phyloP scores from a whole-genome alignment of 2,888 invertebrate genomes.

The Cryptus armator region DNA sequence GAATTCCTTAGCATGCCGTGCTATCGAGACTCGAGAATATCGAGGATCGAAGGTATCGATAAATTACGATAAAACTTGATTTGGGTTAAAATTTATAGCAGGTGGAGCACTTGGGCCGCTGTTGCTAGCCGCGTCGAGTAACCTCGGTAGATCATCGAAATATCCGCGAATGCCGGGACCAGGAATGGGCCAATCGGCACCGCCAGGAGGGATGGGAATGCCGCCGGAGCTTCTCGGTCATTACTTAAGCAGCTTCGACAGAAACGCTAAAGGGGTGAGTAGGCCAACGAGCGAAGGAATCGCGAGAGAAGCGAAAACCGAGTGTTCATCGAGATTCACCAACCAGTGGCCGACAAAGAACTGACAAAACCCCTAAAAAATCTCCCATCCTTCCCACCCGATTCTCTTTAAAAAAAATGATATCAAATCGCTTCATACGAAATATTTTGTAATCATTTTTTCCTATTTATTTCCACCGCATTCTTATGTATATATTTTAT shows the following conservation, averaged over 20 bases:
- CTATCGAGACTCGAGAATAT: too few relatives aligned
- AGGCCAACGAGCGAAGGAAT: slow-evolving; percentile 71
- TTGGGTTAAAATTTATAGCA: background rate
- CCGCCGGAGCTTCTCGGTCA: slow-evolving; percentile 80
- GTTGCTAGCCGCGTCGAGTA: slow-evolving; percentile 47
- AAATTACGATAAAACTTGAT: background rate
- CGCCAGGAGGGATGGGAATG: slow-evolving; percentile 72
- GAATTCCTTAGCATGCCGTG: too few relatives aligned
- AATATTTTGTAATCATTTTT: slow-evolving; percentile 22
- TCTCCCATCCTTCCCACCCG: background rate
- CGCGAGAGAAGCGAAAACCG: slow-evolving; percentile 54
- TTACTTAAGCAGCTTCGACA: slow-evolving; percentile 78
- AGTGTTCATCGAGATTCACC: slow-evolving; percentile 56
- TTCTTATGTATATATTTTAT: slow-evolving; percentile 7
- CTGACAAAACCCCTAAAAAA: slow-evolving; percentile 34
- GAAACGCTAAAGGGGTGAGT: slow-evolving; percentile 80
- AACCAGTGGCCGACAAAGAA: slow-evolving; percentile 62
- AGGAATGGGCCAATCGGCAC: slow-evolving; percentile 58
- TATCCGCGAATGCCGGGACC: slow-evolving; percentile 63
- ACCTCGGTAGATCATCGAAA: slow-evolving; percentile 59
- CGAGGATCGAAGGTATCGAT: background rate
- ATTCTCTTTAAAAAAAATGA: background rate
- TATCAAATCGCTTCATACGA: background rate
- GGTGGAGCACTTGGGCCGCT: slow-evolving; percentile 17
- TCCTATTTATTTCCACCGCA: background rate